These are phyloP conservation scores for Hypothenemus hampei DNA, from an alignment of 1,140 invertebrate genomes.

Conservation along the genomic window DNA sequence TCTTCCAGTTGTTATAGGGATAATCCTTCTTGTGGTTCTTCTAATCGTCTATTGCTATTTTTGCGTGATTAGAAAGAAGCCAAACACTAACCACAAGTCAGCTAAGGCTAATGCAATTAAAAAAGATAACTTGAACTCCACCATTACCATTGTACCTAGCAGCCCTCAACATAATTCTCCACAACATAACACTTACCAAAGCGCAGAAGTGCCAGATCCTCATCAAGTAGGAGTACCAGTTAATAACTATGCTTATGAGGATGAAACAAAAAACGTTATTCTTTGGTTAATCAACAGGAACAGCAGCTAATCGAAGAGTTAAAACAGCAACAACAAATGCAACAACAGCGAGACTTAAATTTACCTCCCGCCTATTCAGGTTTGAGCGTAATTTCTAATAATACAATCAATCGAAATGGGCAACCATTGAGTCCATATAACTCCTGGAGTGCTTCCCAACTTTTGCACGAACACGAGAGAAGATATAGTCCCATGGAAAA, in stretches of 20 bases:
- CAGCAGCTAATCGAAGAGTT: constrained; percentile 46
- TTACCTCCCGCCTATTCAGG: constrained; percentile 37
- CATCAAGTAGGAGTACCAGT: constrained; percentile 45
- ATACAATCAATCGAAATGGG: constrained; percentile 44
- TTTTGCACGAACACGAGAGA: constrained; percentile 57
- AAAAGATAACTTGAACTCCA: constrained; percentile 41
- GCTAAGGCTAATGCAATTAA: constrained; percentile 34
- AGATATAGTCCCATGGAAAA: constrained; percentile 49
- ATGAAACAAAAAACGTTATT: constrained; percentile 48
- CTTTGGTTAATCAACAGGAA: constrained; percentile 47
- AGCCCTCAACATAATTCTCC: constrained; percentile 36
- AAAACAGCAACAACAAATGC: constrained; percentile 41
- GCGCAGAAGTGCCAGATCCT: constrained; percentile 39
- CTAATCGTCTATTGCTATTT: constrained; percentile 49
- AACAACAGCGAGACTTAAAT: constrained; percentile 36
- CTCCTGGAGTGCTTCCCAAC: constrained; percentile 55
- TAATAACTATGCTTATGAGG: constrained; percentile 43
- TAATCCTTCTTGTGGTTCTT: constrained; percentile 44
- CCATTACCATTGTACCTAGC: constrained; percentile 44
- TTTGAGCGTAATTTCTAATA: constrained; percentile 45
- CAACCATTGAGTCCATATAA: constrained; percentile 52
- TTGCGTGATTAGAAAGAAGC: constrained; percentile 44
- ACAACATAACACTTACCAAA: constrained; percentile 35
- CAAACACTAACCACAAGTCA: constrained; percentile 33
- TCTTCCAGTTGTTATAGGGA: constrained; percentile 45